Conservation (phyloP, 2,797 vertebrate genomes). For the Cossypha dichroa region DNA sequence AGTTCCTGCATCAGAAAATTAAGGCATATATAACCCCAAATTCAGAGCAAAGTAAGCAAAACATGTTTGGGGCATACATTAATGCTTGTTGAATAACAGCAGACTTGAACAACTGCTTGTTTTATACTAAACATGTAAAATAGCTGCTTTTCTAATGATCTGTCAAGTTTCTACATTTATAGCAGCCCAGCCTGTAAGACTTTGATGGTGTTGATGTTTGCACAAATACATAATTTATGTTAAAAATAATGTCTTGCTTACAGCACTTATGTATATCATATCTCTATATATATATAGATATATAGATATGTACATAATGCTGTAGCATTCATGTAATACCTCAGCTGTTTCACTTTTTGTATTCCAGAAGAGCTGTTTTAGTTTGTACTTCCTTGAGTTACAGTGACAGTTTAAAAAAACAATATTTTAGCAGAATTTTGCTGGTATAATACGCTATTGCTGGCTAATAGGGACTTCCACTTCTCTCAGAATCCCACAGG, state of each 20-base stretch:
- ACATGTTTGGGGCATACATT: neutral
- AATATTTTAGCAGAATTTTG: slow-evolving; percentile 18
- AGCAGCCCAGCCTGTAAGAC: neutral
- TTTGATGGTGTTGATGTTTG: neutral
- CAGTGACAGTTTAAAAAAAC: neutral
- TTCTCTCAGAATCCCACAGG: neutral
- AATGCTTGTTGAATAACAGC: neutral
- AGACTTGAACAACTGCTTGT: neutral
- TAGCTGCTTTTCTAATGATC: neutral
- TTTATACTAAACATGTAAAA: neutral
- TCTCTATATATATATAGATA: neutral
- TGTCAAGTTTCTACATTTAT: neutral
- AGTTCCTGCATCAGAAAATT: neutral
- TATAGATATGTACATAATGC: neutral
- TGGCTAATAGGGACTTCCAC: neutral
- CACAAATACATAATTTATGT: neutral
- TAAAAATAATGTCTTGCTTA: neutral
- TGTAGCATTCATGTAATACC: neutral
- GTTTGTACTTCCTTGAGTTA: neutral
- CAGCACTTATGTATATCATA: neutral
- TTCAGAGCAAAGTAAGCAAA: slow-evolving; percentile 38
- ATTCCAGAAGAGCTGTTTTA: neutral
- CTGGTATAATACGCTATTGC: neutral
- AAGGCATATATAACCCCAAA: slow-evolving; percentile 1
- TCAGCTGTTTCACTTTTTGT: neutral